Evolutionary conservation across 1,140 invertebrate genomes (phyloP).

Genomic region (Ceratina japonica): DNA sequence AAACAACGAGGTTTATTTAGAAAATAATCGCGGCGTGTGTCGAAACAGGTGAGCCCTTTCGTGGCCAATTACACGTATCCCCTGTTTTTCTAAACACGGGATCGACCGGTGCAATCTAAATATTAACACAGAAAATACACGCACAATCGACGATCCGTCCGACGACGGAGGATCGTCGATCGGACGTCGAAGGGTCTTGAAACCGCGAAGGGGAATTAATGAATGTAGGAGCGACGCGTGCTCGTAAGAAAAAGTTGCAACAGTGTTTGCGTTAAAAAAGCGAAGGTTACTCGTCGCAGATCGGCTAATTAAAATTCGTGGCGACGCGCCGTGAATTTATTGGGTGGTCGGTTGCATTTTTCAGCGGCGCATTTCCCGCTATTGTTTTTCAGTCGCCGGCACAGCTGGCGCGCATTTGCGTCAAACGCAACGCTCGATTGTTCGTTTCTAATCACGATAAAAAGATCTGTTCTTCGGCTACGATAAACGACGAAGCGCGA

Average conservation of each 20-base stretch:
- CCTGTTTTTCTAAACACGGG: conserved; percentile 26
- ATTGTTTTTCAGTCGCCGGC: conserved; percentile 48
- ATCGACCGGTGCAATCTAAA: conserved; percentile 15
- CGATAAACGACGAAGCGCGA: conserved; percentile 35
- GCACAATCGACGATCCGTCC: too few relatives aligned
- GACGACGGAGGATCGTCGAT: too few relatives aligned
- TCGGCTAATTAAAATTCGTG: conserved; percentile 51
- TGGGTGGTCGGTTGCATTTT: conserved; percentile 54
- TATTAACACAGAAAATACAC: background rate
- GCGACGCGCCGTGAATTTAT: conserved; percentile 52
- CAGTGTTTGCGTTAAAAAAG: too few relatives aligned
- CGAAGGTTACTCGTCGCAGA: conserved; percentile 13
- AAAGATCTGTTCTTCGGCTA: background rate
- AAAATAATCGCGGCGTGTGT: conserved; percentile 39
- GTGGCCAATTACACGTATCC: conserved; percentile 1
- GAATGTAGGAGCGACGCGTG: too few relatives aligned
- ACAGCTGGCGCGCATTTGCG: conserved; percentile 53
- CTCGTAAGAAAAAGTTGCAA: background rate
- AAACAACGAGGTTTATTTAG: conserved; percentile 42
- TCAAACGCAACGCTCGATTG: conserved; percentile 40
- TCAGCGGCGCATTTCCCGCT: conserved; percentile 62
- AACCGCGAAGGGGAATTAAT: too few relatives aligned
- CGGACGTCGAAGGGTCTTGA: too few relatives aligned
- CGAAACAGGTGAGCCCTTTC: conserved; percentile 26
- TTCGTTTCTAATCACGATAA: background rate